A percentile compares a stretch with the other conserved stretches of the same genome.
Conservation (phyloP, 1,140 invertebrate genomes). For the Gonioctena quinquepunctata region DNA sequence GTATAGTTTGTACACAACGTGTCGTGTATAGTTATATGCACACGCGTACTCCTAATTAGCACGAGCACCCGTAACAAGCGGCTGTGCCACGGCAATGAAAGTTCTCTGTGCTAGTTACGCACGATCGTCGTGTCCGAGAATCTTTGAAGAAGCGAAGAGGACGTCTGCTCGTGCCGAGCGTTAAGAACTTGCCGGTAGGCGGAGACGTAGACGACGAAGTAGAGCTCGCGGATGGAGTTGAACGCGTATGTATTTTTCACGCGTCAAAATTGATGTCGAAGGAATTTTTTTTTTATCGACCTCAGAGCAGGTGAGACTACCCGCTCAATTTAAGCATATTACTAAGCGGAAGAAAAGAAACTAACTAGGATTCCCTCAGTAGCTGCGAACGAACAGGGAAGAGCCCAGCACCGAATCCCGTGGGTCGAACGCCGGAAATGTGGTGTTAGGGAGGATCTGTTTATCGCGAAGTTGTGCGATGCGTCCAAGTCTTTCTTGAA, state of each 20-base stretch:
- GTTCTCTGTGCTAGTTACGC: background rate
- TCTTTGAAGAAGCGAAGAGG: conserved; percentile 1
- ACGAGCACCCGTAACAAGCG: too few species aligned
- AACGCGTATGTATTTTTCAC: too few species aligned
- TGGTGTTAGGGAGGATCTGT: conserved; percentile 66
- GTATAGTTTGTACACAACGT: too few species aligned
- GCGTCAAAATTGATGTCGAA: background rate
- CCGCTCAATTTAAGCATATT: conserved; percentile 86
- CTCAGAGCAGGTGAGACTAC: conserved; percentile 62
- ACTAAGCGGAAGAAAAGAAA: conserved; percentile 92
- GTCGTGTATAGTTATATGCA: too few species aligned
- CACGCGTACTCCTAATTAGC: too few species aligned
- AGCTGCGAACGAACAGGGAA: conserved; percentile 84
- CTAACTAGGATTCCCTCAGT: conserved; percentile 86
- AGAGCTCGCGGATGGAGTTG: too few species aligned
- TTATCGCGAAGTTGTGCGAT: conserved; percentile 53
- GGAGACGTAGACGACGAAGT: background rate
- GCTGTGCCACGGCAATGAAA: too few species aligned
- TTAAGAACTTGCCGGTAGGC: background rate
- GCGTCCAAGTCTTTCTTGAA: conserved; percentile 71
- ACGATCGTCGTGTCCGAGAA: conserved; percentile 3
- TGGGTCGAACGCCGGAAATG: conserved; percentile 64
- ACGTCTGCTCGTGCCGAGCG: background rate
- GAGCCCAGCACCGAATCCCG: conserved; percentile 68
- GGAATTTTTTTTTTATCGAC: conserved; percentile 3